Evolutionary conservation across 2,113 vertebrate species (phyloP).

Genomic region (Paradoxurus hermaphroditus): DNA sequence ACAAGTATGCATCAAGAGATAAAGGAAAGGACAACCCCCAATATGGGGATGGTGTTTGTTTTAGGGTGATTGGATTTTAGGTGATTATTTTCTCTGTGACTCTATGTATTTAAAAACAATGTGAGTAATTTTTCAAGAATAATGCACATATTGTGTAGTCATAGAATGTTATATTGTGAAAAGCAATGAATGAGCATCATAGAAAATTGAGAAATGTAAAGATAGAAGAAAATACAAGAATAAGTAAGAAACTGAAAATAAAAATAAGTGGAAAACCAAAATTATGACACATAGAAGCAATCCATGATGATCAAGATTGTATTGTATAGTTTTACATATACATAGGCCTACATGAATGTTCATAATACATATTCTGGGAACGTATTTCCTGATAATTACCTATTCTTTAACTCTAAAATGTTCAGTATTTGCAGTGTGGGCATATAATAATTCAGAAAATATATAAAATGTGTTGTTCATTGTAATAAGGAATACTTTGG

Average conservation of each 20-base stretch:
- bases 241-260: neutral
- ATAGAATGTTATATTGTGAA: neutral
- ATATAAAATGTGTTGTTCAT: too few species aligned
- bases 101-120: neutral
- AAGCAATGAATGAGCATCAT: neutral
- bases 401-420: neutral
- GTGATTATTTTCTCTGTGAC: neutral
- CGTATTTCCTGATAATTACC: neutral
- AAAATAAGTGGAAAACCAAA: neutral
- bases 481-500: neutral
- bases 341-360: neutral
- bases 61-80: neutral
- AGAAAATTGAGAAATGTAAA: neutral
- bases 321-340: neutral
- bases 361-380: neutral
- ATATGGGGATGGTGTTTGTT: neutral
- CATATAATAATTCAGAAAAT: neutral
- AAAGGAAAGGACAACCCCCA: neutral
- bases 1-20: neutral
- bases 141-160: neutral
- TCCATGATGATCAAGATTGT: neutral
- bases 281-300: neutral
- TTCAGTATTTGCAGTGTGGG: neutral
- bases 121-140: neutral
- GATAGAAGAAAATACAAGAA: neutral